These are phyloP conservation scores for Cyphomyrus discorhynchus DNA, from an alignment of 2,113 vertebrate genomes.

Conservation along the genomic window DNA sequence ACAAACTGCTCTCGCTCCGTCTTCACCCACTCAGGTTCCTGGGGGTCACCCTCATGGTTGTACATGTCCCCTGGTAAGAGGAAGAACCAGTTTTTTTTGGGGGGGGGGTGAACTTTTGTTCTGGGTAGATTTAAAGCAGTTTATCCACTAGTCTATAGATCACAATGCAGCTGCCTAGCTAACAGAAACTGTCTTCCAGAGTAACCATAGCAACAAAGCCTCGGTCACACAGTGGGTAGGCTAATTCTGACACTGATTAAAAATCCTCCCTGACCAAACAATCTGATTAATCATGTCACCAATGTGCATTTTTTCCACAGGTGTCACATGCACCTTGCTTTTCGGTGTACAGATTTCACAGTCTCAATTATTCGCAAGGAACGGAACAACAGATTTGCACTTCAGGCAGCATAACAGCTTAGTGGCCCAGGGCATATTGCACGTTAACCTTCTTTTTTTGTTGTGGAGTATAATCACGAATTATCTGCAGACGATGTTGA, in stretches of 20 bases:
- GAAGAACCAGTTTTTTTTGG: background rate
- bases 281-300: background rate
- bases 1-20: slow-evolving; percentile 81
- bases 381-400: background rate
- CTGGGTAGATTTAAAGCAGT: background rate
- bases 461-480: background rate
- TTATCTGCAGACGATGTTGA: background rate
- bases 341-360: background rate
- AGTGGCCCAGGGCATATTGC: background rate
- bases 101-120: background rate
- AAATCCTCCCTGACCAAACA: background rate
- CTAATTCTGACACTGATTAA: background rate
- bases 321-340: background rate
- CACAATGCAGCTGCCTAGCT: background rate
- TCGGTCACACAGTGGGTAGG: background rate
- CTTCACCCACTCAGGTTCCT: slow-evolving; percentile 85
- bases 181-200: background rate
- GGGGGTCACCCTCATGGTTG: slow-evolving; percentile 60
- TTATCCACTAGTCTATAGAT: background rate
- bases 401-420: background rate
- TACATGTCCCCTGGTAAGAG: slow-evolving; percentile 80
- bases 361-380: background rate
- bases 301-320: background rate
- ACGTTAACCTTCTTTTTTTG: background rate
- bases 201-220: background rate